Base-by-base conservation (phyloP, 2,113 vertebrate species). In the Tenebrosternarchus preto region DNA sequence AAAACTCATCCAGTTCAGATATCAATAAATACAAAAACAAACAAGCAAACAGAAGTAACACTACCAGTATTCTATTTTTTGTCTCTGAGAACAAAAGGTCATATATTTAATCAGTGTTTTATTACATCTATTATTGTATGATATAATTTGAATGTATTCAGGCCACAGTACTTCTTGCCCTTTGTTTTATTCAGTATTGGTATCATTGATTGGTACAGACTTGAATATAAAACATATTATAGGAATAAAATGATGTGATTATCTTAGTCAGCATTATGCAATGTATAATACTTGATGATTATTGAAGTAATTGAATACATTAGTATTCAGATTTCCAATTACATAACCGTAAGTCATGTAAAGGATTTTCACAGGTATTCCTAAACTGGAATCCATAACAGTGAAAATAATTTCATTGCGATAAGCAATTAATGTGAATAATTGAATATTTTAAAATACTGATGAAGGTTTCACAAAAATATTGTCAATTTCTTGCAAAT, bases 1-100 rank as follows among this genome's bases (percentile, higher is more conserved):
- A 82, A 29, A 59, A 78, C 74, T 33, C 84, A 39, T 56, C 29
- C 22, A 76, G 63, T 84, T 84, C 87, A 87, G 81, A 84, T 79
- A 72, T 80, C 72, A 80, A 8, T 81, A 25, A 22, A 70, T 69
- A 33, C 63, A 17, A 74, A 84, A 81, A 25, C 4, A 75, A 76
- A 11, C 1, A 71, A 66, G 55, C 39, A 60, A 70, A 20, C 60
- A 59, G 83, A 75, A 39, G 33, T 77, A 67, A 82, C 74, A 77
- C 68, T 63, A n/a, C 57, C 29, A 33, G 33, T 19, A n/a, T 68
- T n/a, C 31, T 0, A 2, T n/a, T 36, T 68, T 68, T 68, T 3
- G 39, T 12, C 29, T 36, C 33, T 33, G 20, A 15, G 7, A 33
- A 36, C 16, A 33, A 31, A 27, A 29, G 2, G 25, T 63, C 16